A percentile compares a stretch with the other conserved stretches of the same genome.
phyloP scores from a whole-genome alignment of 1,140 invertebrate species.

The Orius insidiosus region DNA sequence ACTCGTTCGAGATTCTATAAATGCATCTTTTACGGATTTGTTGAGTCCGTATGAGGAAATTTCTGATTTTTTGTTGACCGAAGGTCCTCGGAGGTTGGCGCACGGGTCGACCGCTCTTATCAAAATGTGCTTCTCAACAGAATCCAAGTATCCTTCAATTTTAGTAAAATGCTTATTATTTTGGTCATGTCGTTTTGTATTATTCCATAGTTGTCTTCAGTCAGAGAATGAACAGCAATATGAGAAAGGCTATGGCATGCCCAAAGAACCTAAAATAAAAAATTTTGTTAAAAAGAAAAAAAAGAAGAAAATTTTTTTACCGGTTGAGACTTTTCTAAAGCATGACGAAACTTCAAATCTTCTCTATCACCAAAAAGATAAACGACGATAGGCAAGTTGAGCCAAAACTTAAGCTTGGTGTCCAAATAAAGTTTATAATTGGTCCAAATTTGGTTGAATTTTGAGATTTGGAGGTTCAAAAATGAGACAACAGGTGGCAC shows the following conservation, averaged over 20 bases:
- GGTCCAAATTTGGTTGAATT: neutral
- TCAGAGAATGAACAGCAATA: constrained; percentile 44
- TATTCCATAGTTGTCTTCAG: constrained; percentile 60
- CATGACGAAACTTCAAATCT: constrained; percentile 10
- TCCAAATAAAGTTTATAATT: constrained; percentile 3
- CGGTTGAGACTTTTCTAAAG: neutral
- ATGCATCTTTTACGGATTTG: constrained; percentile 45
- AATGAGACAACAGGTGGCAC: neutral
- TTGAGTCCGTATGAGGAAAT: constrained; percentile 31
- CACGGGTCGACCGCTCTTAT: constrained; percentile 32
- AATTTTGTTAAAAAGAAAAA: too few relatives aligned
- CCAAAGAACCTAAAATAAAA: constrained; percentile 51
- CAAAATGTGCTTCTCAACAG: constrained; percentile 43
- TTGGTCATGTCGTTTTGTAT: constrained; percentile 54
- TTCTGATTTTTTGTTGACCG: constrained; percentile 40
- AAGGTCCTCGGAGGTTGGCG: constrained; percentile 32
- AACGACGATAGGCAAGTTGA: constrained; percentile 6
- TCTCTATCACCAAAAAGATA: constrained; percentile 12
- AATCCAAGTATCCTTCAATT: constrained; percentile 51
- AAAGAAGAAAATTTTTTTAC: too few relatives aligned
- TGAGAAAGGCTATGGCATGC: constrained; percentile 47
- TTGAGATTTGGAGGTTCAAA: constrained; percentile 4
- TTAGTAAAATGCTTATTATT: constrained; percentile 44
- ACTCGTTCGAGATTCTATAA: constrained; percentile 51
- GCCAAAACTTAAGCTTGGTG: constrained; percentile 4